Evolutionary conservation across 2,797 vertebrate species (phyloP).

Genomic region (Acanthopagrus latus): DNA sequence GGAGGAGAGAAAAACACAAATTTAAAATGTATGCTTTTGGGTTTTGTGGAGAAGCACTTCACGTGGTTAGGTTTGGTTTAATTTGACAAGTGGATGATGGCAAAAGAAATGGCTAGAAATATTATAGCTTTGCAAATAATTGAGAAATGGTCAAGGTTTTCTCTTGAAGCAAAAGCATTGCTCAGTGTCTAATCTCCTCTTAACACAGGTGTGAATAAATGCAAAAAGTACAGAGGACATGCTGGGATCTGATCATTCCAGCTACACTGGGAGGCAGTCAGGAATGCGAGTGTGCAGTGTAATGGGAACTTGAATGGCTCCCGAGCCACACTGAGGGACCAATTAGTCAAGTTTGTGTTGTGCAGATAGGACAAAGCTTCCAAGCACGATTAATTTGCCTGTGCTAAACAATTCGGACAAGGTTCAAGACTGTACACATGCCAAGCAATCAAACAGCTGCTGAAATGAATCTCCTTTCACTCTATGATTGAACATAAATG

Average conservation of each 20-base stretch:
- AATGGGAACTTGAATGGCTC: slow-evolving; percentile 64
- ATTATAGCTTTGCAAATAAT: slow-evolving; percentile 59
- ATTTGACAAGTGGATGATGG: slow-evolving; percentile 66
- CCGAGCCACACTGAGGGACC: slow-evolving; percentile 48
- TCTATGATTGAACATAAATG: not conserved
- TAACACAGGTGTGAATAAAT: slow-evolving; percentile 48
- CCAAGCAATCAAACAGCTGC: slow-evolving; percentile 26
- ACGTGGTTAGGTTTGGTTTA: slow-evolving; percentile 53
- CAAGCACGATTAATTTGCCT: slow-evolving; percentile 53
- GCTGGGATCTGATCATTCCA: slow-evolving; percentile 35
- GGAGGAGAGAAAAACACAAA: slow-evolving; percentile 58
- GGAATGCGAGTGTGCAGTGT: slow-evolving; percentile 63
- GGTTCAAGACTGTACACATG: slow-evolving; percentile 27
- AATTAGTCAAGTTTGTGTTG: slow-evolving; percentile 71
- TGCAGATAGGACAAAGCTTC: slow-evolving; percentile 52
- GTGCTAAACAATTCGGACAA: slow-evolving; percentile 35
- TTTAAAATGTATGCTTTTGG: slow-evolving; percentile 77
- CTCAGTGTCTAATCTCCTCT: slow-evolving; percentile 20
- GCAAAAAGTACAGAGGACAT: not conserved
- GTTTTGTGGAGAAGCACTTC: slow-evolving; percentile 61
- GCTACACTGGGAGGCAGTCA: slow-evolving; percentile 45
- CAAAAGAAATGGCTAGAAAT: slow-evolving; percentile 44
- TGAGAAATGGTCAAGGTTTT: not conserved
- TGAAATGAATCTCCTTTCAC: not conserved
- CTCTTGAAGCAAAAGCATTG: not conserved